Conservation (phyloP, 2,888 invertebrate genomes). For the Clunio marinus region DNA sequence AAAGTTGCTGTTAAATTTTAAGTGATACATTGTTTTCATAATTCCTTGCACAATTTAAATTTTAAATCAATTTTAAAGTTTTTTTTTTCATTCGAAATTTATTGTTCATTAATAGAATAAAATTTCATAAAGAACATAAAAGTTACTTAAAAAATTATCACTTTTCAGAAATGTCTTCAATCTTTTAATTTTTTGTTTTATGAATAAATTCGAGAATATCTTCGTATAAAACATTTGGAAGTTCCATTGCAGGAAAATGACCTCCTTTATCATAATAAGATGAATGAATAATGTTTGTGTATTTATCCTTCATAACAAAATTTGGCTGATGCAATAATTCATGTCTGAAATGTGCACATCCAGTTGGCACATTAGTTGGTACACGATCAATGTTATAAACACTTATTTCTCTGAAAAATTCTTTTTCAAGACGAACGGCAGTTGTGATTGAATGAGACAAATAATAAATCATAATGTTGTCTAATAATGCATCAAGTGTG, state of each 20-base stretch:
- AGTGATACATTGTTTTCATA: background rate
- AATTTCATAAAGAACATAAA: too few relatives aligned
- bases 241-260: constrained; percentile 75
- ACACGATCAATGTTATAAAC: constrained; percentile 50
- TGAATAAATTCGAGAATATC: constrained; percentile 60
- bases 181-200: too few relatives aligned
- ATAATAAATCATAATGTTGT: constrained; percentile 73
- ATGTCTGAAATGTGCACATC: constrained; percentile 63
- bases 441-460: constrained; percentile 61
- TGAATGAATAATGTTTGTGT: constrained; percentile 59
- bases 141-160: too few relatives aligned
- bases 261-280: constrained; percentile 63
- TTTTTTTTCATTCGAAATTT: too few relatives aligned
- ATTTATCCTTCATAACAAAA: constrained; percentile 55
- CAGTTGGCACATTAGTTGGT: constrained; percentile 62
- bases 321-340: constrained; percentile 59
- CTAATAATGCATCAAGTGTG: constrained; percentile 60
- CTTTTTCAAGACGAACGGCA: constrained; percentile 62
- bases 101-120: too few relatives aligned
- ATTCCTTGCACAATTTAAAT: too few relatives aligned
- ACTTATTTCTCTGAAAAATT: constrained; percentile 44
- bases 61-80: too few relatives aligned
- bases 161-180: too few relatives aligned
- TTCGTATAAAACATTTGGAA: constrained; percentile 61
- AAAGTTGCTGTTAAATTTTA: background rate